phyloP scores from a whole-genome alignment of 2,888 invertebrate species.

The Polyommatus iphigenia region DNA sequence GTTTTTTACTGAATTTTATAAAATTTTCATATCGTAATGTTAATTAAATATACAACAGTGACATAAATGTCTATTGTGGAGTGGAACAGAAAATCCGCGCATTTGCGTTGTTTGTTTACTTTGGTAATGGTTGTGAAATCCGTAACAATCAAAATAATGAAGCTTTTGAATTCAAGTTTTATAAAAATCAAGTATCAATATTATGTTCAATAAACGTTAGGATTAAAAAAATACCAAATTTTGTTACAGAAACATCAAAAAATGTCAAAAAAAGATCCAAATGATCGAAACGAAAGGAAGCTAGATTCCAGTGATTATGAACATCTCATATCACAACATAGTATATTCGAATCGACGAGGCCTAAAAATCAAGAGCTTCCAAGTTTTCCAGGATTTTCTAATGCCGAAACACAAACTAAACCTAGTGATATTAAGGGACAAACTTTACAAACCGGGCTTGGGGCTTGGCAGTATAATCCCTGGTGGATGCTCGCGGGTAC shows the following conservation, averaged over 20 bases:
- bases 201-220: neutral
- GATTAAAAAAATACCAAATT: neutral
- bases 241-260: slow-evolving; percentile 48
- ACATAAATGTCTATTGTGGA: neutral
- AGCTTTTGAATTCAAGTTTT: neutral
- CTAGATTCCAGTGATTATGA: slow-evolving; percentile 75
- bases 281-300: slow-evolving; percentile 72
- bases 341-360: slow-evolving; percentile 71
- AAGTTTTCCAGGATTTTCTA: slow-evolving; percentile 75
- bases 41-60: neutral
- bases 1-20: neutral
- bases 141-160: slow-evolving; percentile 24
- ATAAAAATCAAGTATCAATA: neutral
- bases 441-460: slow-evolving; percentile 63
- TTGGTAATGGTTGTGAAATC: slow-evolving; percentile 39
- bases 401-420: slow-evolving; percentile 78
- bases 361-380: slow-evolving; percentile 72
- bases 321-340: slow-evolving; percentile 74
- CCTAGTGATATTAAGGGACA: slow-evolving; percentile 69
- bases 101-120: slow-evolving; percentile 76
- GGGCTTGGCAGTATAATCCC: slow-evolving; percentile 77
- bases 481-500: slow-evolving; percentile 80
- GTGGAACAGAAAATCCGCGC: slow-evolving; percentile 49
- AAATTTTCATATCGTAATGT: neutral
- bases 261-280: slow-evolving; percentile 77